phyloP scores from a whole-genome alignment of 2,113 vertebrate species.

The Tursiops truncatus region DNA sequence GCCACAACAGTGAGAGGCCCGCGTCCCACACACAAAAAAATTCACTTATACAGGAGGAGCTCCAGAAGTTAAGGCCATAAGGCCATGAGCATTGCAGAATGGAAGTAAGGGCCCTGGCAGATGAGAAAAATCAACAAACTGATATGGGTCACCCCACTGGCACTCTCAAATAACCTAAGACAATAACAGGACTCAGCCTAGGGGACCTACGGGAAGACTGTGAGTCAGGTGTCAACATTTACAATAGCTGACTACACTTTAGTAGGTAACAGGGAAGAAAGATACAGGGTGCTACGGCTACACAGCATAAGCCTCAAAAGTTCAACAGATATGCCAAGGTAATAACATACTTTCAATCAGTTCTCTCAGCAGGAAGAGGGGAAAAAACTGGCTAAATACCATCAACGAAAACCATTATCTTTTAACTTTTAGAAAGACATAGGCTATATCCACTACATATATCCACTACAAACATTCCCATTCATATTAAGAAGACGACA shows the following conservation, averaged over 20 bases:
- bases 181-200: background rate
- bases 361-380: background rate
- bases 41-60: background rate
- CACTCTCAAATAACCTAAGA: background rate
- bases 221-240: background rate
- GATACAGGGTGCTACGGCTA: background rate
- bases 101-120: background rate
- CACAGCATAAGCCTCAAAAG: background rate
- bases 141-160: background rate
- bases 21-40: background rate
- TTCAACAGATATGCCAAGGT: background rate
- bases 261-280: background rate
- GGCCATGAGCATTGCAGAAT: background rate
- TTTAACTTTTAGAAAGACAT: background rate
- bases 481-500: background rate
- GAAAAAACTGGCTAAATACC: background rate
- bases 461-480: background rate
- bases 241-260: background rate
- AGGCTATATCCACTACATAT: background rate
- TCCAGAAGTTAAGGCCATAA: background rate
- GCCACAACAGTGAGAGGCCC: no score
- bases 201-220: background rate
- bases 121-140: background rate
- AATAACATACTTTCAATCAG: background rate
- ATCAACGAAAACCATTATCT: background rate